These are phyloP conservation scores for Otus sunia DNA, from an alignment of 2,113 vertebrate species.

Conservation along the genomic window DNA sequence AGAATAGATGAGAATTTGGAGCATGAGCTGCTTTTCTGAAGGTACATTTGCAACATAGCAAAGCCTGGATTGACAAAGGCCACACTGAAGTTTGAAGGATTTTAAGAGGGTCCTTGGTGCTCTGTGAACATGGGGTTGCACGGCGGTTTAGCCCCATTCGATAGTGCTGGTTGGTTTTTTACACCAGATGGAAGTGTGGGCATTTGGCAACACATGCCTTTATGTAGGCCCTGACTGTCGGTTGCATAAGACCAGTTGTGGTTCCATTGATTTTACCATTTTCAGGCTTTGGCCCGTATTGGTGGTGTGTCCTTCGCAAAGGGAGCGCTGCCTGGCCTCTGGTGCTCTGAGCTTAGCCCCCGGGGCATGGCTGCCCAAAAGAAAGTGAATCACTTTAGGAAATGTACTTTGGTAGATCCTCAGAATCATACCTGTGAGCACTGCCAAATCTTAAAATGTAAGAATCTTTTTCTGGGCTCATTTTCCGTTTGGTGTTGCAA, in stretches of 20 bases:
- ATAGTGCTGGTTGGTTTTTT: not conserved
- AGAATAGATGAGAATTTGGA: not conserved
- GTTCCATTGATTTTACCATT: not conserved
- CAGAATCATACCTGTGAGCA: rapidly evolving
- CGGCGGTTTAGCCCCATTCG: too few species aligned
- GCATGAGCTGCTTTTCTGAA: not conserved
- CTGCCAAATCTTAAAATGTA: not conserved
- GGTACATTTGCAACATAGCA: not conserved
- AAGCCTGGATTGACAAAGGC: not conserved
- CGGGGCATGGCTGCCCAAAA: too few species aligned
- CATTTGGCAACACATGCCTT: rapidly evolving
- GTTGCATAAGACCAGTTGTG: rapidly evolving
- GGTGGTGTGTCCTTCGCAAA: not conserved
- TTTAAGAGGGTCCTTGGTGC: not conserved
- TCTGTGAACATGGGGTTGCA: not conserved
- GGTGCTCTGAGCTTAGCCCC: not conserved
- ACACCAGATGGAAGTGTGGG: not conserved
- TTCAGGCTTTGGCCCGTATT: not conserved
- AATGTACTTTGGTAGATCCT: not conserved
- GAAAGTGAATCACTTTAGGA: not conserved
- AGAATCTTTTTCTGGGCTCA: not conserved
- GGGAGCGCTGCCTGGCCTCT: not conserved
- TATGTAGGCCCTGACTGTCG: not conserved
- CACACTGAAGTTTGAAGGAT: not conserved
- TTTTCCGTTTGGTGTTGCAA: not conserved